A percentile compares a stretch with the other conserved stretches of the same genome.
Conservation (phyloP, 2,797 vertebrate species). For the Phoeniculus purpureus region DNA sequence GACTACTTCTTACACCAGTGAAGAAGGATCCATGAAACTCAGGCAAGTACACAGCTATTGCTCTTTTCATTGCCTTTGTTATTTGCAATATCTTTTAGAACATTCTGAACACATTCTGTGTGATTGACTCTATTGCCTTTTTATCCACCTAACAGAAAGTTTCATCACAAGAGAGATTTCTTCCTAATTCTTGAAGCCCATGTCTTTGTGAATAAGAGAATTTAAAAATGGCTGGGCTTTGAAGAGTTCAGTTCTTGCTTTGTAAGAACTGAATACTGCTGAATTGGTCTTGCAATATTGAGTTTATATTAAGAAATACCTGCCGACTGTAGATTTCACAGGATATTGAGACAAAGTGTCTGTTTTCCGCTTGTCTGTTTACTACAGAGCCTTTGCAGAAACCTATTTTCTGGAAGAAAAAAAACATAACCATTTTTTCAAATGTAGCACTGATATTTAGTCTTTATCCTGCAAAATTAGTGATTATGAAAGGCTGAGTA, state of each 20-base stretch:
- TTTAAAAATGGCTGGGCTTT: not conserved
- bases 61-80: not conserved
- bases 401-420: constrained; percentile 64
- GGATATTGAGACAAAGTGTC: not conserved
- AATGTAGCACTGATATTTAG: not conserved
- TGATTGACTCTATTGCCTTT: not conserved
- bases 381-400: constrained; percentile 68
- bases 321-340: constrained; percentile 70
- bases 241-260: not conserved
- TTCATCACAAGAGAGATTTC: not conserved
- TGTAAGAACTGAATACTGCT: not conserved
- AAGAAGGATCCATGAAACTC: not conserved
- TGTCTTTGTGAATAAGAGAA: not conserved
- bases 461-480: constrained; percentile 10
- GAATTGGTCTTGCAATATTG: not conserved
- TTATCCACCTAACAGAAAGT: not conserved
- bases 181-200: not conserved
- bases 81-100: not conserved
- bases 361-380: accelerated
- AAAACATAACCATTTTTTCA: constrained; percentile 1
- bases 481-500: constrained; percentile 31
- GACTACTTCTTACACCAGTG: not conserved
- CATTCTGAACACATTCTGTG: not conserved
- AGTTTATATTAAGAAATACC: constrained; percentile 67
- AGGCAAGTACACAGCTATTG: not conserved